phyloP scores from a whole-genome alignment of 1,140 invertebrate species.

The Brevipalpus yothersi region DNA sequence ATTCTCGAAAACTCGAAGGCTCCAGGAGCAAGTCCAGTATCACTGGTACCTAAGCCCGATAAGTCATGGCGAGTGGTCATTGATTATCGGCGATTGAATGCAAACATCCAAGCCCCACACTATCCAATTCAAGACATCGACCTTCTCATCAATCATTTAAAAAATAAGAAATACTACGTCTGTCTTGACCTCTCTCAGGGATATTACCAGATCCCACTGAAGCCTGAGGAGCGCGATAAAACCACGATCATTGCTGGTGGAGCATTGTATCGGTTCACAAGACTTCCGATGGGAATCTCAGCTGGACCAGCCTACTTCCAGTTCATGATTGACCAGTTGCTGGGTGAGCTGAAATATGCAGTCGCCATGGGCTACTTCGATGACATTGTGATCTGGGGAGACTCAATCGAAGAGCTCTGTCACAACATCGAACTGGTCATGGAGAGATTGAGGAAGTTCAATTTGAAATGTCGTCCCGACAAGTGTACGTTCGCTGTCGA shows the following conservation, averaged over 20 bases:
- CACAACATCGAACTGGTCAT: conserved; percentile 4
- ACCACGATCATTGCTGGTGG: conserved; percentile 3
- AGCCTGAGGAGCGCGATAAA: conserved; percentile 14
- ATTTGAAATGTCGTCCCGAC: conserved; percentile 14
- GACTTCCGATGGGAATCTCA: conserved; percentile 22
- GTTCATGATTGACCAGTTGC: conserved; percentile 12
- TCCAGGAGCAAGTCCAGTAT: neutral
- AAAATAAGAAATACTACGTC: conserved; percentile 2
- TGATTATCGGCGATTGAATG: neutral
- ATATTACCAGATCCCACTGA: conserved; percentile 18
- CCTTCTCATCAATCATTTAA: conserved; percentile 9
- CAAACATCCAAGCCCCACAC: neutral
- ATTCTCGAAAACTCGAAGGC: neutral
- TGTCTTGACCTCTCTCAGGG: conserved; percentile 17
- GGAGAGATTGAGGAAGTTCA: conserved; percentile 1
- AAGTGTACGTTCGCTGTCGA: conserved; percentile 20
- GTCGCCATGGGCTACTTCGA: conserved; percentile 15
- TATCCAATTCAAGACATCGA: conserved; percentile 14
- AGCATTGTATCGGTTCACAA: conserved; percentile 6
- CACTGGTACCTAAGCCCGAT: neutral
- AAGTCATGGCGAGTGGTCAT: neutral
- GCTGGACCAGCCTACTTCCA: conserved; percentile 20
- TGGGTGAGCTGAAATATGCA: neutral
- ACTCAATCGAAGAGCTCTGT: neutral
- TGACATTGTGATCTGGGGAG: conserved; percentile 16